A percentile compares a stretch with the other conserved stretches of the same genome.
These are phyloP conservation scores for Trinorchestia longiramus DNA, from an alignment of 1,140 invertebrate genomes.

Conservation along the genomic window DNA sequence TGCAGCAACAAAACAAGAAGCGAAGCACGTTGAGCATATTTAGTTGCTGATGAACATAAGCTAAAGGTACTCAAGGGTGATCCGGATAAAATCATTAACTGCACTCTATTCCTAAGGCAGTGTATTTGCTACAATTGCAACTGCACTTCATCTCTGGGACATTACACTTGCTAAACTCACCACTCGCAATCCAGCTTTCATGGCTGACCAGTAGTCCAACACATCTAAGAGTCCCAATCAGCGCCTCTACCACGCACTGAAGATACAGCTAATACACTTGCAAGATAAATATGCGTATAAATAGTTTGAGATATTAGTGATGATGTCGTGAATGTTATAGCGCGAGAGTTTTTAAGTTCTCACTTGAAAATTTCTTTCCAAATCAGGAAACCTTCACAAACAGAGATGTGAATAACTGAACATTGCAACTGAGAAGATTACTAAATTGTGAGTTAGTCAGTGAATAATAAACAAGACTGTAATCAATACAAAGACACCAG, in stretches of 20 bases:
- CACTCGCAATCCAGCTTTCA: not conserved
- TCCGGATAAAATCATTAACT: not conserved
- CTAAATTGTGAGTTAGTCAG: not conserved
- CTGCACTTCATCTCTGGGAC: not conserved
- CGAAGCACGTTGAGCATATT: not conserved
- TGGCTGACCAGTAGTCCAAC: not conserved
- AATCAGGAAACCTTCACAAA: not conserved
- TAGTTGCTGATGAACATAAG: not conserved
- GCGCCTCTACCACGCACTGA: constrained; percentile 1
- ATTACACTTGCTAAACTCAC: not conserved
- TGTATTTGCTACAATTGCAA: not conserved
- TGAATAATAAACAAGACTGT: not conserved
- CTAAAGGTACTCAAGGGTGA: not conserved
- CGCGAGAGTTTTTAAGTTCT: not conserved
- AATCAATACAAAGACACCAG: not conserved
- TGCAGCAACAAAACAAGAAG: not conserved
- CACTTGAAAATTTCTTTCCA: not conserved
- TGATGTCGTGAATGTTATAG: not conserved
- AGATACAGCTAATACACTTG: constrained; percentile 33
- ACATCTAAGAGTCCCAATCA: not conserved
- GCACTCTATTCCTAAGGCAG: not conserved
- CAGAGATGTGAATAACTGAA: not conserved
- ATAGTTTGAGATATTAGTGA: constrained; percentile 34
- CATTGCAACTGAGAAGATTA: not conserved
- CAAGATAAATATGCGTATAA: constrained; percentile 40